Evolutionary conservation across 2,113 vertebrate species (phyloP).

Genomic region (Smithornis capensis): DNA sequence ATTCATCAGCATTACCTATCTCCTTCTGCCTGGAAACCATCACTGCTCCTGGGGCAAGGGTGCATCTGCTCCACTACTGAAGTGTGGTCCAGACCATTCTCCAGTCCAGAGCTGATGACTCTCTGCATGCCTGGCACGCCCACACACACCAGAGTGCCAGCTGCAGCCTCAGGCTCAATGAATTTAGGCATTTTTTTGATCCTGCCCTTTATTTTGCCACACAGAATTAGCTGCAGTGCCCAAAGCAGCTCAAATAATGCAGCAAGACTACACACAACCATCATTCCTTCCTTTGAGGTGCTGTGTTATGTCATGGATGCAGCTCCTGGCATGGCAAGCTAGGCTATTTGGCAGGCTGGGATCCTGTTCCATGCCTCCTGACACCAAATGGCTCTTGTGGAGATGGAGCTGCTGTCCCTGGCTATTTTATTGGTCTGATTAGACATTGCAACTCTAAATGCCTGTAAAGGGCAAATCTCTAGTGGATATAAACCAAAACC

Average conservation of each 20-base stretch:
- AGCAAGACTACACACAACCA: neutral
- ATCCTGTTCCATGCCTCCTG: fast-evolving
- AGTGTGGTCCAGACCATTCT: neutral
- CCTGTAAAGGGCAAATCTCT: neutral
- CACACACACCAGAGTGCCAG: neutral
- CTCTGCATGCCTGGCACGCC: fast-evolving
- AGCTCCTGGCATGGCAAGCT: neutral
- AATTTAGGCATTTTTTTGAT: neutral
- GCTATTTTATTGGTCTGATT: neutral
- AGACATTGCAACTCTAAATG: neutral
- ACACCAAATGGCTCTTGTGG: neutral
- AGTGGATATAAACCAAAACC: neutral
- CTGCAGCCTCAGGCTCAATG: neutral
- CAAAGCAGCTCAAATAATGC: neutral
- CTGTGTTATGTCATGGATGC: neutral
- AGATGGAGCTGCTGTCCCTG: neutral
- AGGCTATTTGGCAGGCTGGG: neutral
- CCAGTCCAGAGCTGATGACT: neutral
- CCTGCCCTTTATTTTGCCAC: neutral
- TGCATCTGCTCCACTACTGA: neutral
- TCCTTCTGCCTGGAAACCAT: neutral
- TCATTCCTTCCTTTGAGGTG: neutral
- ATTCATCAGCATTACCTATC: neutral
- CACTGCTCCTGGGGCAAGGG: neutral
- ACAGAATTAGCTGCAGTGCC: neutral